A percentile compares a stretch with the other conserved stretches of the same genome.
Evolutionary conservation across 2,113 vertebrate species (phyloP).

Genomic region (Eulemur macaco): DNA sequence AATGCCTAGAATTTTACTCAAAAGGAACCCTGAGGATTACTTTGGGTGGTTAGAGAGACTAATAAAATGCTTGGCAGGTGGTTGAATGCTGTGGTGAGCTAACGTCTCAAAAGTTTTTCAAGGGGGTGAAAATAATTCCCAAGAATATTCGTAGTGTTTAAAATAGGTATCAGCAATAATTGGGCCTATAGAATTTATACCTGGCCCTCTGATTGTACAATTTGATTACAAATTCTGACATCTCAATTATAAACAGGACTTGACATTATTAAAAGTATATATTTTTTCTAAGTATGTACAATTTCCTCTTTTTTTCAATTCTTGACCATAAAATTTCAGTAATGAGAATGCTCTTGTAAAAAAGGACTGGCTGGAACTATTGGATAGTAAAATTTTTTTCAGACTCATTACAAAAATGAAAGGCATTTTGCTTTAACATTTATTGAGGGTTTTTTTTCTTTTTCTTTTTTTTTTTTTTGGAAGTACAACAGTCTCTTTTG

Average conservation of each 20-base stretch:
- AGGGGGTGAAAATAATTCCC: constrained; percentile 49
- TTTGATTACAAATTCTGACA: constrained; percentile 52
- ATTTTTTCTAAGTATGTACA: constrained; percentile 49
- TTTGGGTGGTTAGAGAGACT: constrained; percentile 54
- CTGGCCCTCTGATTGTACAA: constrained; percentile 30
- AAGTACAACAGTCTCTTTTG: constrained; percentile 19
- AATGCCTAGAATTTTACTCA: constrained; percentile 30
- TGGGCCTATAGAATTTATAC: neutral
- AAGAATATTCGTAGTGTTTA: constrained; percentile 15
- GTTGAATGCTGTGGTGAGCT: constrained; percentile 66
- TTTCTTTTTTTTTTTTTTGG: neutral
- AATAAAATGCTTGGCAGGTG: constrained; percentile 73
- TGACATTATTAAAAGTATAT: constrained; percentile 61
- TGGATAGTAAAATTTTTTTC: constrained; percentile 69
- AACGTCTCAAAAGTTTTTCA: constrained; percentile 72
- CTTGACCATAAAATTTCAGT: constrained; percentile 65
- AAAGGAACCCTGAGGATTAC: constrained; percentile 49
- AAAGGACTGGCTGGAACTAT: constrained; percentile 34
- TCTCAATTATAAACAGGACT: constrained; percentile 40
- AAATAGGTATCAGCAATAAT: constrained; percentile 1
- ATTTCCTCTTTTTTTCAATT: constrained; percentile 51
- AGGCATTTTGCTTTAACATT: constrained; percentile 56
- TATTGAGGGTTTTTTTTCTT: neutral
- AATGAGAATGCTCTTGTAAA: constrained; percentile 70
- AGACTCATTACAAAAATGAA: constrained; percentile 67